Percentiles rank a stretch among this genome's conserved stretches.
These are phyloP conservation scores for Polyommatus iphigenia DNA, from an alignment of 2,888 invertebrate species.

Conservation along the genomic window DNA sequence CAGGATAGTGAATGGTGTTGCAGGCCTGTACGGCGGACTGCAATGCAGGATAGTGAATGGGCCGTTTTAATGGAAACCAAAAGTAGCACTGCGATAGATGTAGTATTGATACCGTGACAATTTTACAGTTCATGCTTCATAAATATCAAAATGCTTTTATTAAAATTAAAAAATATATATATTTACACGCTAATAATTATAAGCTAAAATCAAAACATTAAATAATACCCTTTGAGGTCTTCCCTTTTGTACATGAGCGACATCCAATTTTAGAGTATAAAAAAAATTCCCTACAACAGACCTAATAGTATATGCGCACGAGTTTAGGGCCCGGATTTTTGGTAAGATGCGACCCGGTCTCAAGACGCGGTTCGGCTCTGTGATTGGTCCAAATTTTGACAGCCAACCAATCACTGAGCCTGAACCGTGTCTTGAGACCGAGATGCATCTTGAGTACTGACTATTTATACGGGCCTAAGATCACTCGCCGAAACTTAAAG, in stretches of 20 bases:
- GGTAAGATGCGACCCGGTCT: too few relatives aligned
- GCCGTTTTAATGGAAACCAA: too few relatives aligned
- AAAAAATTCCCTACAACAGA: background rate
- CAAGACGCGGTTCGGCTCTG: too few relatives aligned
- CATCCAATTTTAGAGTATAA: background rate
- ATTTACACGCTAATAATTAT: background rate
- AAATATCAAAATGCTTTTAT: constrained; percentile 16
- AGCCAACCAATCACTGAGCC: too few relatives aligned
- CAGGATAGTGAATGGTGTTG: too few relatives aligned
- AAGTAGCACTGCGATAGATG: background rate
- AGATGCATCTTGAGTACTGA: too few relatives aligned
- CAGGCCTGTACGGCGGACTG: too few relatives aligned
- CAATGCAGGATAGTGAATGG: too few relatives aligned
- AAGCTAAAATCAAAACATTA: background rate
- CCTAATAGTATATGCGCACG: background rate
- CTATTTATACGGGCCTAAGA: too few relatives aligned
- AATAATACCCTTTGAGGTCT: constrained; percentile 11
- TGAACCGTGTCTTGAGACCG: too few relatives aligned
- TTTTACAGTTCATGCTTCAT: constrained; percentile 9
- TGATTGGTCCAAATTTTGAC: too few relatives aligned
- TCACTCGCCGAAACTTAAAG: background rate
- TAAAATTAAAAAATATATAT: constrained; percentile 14
- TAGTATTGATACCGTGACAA: background rate
- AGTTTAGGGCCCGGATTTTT: too few relatives aligned
- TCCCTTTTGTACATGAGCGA: constrained; percentile 6